Percentiles rank a stretch among this genome's conserved stretches.
Conservation (phyloP, 2,888 invertebrate species). For the Cryptocephalus moraei region DNA sequence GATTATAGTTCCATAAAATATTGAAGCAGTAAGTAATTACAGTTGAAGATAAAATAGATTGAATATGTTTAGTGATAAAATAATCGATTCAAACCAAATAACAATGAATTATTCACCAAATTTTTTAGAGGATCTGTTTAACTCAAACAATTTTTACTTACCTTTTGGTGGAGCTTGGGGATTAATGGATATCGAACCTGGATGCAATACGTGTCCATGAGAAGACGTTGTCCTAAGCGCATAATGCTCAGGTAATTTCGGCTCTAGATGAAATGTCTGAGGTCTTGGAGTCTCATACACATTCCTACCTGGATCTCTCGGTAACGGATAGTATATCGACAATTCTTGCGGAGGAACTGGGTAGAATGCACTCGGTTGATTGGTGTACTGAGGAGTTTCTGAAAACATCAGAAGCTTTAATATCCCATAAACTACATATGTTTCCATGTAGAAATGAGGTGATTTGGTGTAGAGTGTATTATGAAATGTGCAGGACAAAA, state of each 20-base stretch:
- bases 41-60: no score
- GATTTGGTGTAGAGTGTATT: no score
- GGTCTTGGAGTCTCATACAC: constrained; percentile 32
- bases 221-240: constrained; percentile 37
- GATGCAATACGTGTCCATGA: constrained; percentile 45
- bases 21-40: no score
- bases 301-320: constrained; percentile 30
- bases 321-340: constrained; percentile 34
- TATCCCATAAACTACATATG: neutral
- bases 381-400: constrained; percentile 45
- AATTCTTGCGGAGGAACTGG: constrained; percentile 40
- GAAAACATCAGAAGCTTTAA: constrained; percentile 14
- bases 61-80: no score
- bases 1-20: no score
- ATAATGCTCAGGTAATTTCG: constrained; percentile 34
- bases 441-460: neutral
- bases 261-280: constrained; percentile 33
- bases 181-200: constrained; percentile 45
- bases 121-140: no score
- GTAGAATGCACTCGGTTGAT: constrained; percentile 42
- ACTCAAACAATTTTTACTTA: constrained; percentile 1
- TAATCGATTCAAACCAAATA: no score
- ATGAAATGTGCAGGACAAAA: no score
- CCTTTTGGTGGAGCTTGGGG: constrained; percentile 33
- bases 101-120: no score